Evolutionary conservation across 2,888 invertebrate species (phyloP), one percentile per base, ranked within the genome.

Genomic region (Leuctra nigra): DNA sequence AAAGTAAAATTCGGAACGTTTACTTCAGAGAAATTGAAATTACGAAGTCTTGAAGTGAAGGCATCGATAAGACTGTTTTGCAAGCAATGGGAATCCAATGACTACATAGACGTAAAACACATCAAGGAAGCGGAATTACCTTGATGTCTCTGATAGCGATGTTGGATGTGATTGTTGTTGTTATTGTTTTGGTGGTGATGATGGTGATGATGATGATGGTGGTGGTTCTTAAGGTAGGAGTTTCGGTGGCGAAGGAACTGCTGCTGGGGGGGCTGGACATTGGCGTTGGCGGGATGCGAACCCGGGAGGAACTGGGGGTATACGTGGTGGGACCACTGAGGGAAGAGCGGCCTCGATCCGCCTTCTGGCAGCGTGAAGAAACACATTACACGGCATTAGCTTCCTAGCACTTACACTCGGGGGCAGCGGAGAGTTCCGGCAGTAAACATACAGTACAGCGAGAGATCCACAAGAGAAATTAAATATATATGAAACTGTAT

Each of bases 271-370:
- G 68, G 71, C 20, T 50, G 50, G 70, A 66, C 75, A 75, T 69
- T 77, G 68, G 50, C 50, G 13, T 50, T 50, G 2, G 50, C 50
- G 1, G 89, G 88, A 78, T 91, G 91, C 75, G 89, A 86, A 73
- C 89, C 90, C 70, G 91, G 91, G 74, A 92, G 83, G 80, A 91
- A 92, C 81, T 92, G 91, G 68, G 92, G 91, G 77, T 91, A 91
- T 70, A 92, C 91, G 79, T 91, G 91, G 78, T 91, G 91, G 68
- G 91, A 91, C 91, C 92, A 92, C 80, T 92, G 91, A 66, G 91
- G 91, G 76, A 92, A 92, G 73, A 91, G 81, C 68, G 91, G 91
- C 72, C 90, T 82, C 69, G 86, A 82, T 73, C 86, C 73, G 67
- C 59, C 57, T 55, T 58, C 60, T 61, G n/a, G n/a, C n/a, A 44